Evolutionary conservation across 2,888 invertebrate genomes (phyloP).

Genomic region (Agrotis segetum): DNA sequence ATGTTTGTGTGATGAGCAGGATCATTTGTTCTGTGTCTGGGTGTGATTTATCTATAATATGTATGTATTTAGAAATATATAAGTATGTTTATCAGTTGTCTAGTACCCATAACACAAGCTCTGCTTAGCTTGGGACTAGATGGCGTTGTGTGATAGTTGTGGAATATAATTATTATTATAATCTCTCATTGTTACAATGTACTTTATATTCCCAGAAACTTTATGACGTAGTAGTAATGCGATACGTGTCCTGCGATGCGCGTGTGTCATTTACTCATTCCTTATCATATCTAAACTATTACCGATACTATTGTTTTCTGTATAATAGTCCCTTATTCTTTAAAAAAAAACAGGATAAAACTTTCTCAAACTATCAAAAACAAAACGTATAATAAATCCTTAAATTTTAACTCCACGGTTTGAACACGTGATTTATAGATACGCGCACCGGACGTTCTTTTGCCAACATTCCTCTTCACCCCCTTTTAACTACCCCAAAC

Average conservation of each 20-base stretch:
- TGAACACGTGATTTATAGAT: constrained; percentile 50
- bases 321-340: background rate
- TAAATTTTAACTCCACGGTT: constrained; percentile 48
- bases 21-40: no score
- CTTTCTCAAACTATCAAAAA: constrained; percentile 32
- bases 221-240: background rate
- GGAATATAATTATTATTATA: no score
- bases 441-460: constrained; percentile 26
- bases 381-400: constrained; percentile 41
- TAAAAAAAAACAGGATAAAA: constrained; percentile 20
- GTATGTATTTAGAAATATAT: no score
- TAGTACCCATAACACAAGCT: no score
- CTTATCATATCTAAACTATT: background rate
- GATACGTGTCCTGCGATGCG: background rate
- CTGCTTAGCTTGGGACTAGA: no score
- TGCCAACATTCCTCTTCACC: constrained; percentile 10
- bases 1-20: no score
- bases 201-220: no score
- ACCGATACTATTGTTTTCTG: background rate
- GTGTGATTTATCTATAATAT: no score
- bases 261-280: background rate
- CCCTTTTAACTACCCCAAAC: constrained; percentile 32
- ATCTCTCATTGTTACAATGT: no score
- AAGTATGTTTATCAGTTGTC: no score
- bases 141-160: no score